Evolutionary conservation across 2,888 invertebrate genomes (phyloP).

Genomic region (Balanococcus diminutus): DNA sequence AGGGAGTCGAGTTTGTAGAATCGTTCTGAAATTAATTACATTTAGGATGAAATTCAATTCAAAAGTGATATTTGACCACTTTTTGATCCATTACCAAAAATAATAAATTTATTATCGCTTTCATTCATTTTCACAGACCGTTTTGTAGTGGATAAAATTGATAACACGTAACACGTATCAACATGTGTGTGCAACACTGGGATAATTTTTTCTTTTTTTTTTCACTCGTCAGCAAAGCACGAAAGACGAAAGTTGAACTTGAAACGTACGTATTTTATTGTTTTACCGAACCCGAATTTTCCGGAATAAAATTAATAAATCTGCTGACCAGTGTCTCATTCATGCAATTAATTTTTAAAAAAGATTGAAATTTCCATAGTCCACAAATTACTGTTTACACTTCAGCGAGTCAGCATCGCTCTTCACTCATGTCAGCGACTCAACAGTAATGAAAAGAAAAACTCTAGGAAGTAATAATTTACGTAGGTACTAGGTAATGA

Average conservation of each 20-base stretch:
- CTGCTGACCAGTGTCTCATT: too few relatives aligned
- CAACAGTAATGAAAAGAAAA: too few relatives aligned
- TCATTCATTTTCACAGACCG: not conserved
- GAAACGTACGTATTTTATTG: too few relatives aligned
- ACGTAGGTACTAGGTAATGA: too few relatives aligned
- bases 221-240: not conserved
- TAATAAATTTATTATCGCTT: not conserved
- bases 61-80: not conserved
- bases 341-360: too few relatives aligned
- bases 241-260: not conserved
- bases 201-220: not conserved
- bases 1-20: not conserved
- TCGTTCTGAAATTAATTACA: not conserved
- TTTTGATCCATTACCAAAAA: not conserved
- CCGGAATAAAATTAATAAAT: too few relatives aligned
- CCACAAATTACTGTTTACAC: too few relatives aligned
- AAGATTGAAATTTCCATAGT: too few relatives aligned
- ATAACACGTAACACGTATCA: not conserved
- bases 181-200: not conserved
- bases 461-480: too few relatives aligned
- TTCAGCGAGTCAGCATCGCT: too few relatives aligned
- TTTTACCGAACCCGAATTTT: too few relatives aligned
- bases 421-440: too few relatives aligned
- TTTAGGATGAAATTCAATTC: not conserved
- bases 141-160: not conserved